Conservation (phyloP, 2,888 invertebrate genomes). For the Gnatocerus cornutus region DNA sequence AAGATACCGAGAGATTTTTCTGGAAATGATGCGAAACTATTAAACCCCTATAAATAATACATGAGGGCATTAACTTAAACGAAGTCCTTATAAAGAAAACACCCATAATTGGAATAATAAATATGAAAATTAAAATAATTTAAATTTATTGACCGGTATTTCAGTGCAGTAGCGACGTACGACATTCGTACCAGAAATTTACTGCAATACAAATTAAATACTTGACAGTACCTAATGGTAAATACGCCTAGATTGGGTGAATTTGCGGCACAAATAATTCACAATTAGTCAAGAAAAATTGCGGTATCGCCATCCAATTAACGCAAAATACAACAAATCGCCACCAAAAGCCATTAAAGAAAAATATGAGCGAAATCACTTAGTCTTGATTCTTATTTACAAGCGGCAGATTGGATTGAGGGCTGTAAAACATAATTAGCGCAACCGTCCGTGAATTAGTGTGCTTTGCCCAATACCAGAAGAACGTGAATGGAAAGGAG, state of each 20-base stretch:
- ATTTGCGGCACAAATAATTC: constrained; percentile 58
- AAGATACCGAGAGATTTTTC: constrained; percentile 49
- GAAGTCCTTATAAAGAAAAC: constrained; percentile 62
- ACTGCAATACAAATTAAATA: constrained; percentile 63
- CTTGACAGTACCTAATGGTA: constrained; percentile 45
- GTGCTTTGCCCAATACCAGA: constrained; percentile 17
- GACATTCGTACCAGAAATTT: constrained; percentile 64
- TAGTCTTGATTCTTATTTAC: constrained; percentile 38
- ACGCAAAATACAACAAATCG: constrained; percentile 39
- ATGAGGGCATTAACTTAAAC: constrained; percentile 61
- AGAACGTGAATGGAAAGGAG: constrained; percentile 38
- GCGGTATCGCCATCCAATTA: constrained; percentile 57
- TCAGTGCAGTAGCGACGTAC: constrained; percentile 63
- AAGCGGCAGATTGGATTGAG: constrained; percentile 34
- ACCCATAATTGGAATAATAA: constrained; percentile 65
- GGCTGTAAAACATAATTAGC: constrained; percentile 33
- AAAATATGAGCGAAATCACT: constrained; percentile 46
- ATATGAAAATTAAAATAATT: constrained; percentile 65
- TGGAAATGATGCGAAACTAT: constrained; percentile 52
- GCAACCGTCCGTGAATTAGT: constrained; percentile 22
- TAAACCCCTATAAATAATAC: constrained; percentile 59
- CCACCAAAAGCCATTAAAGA: constrained; percentile 32
- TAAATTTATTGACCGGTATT: constrained; percentile 64
- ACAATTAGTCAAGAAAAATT: constrained; percentile 61
- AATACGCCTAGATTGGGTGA: constrained; percentile 53